Evolutionary conservation across 2,797 vertebrate genomes (phyloP).

Genomic region (Agapornis canus): DNA sequence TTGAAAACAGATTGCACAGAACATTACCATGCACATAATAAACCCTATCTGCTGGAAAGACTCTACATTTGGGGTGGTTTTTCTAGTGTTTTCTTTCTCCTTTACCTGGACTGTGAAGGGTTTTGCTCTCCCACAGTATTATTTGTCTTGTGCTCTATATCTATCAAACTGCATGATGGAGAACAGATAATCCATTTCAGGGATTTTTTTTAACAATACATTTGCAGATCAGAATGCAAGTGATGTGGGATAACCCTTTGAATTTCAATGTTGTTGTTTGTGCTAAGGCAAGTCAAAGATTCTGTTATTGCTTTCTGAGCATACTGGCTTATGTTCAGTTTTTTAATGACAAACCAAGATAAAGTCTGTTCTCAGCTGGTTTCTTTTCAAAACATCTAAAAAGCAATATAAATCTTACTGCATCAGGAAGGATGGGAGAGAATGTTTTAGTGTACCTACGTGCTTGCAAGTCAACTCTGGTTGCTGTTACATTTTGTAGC

Average conservation of each 20-base stretch:
- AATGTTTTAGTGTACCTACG: not conserved
- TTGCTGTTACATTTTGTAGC: not conserved
- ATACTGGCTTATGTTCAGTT: not conserved
- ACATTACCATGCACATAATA: conserved; percentile 45
- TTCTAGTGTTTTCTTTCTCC: conserved; percentile 27
- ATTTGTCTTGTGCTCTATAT: conserved; percentile 29
- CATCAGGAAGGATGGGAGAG: not conserved
- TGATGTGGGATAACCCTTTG: not conserved
- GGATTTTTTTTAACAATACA: not conserved
- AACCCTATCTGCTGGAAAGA: conserved; percentile 14
- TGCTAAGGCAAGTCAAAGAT: conserved; percentile 22
- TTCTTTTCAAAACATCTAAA: not conserved
- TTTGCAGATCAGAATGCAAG: conserved; percentile 11
- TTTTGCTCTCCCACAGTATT: conserved; percentile 29
- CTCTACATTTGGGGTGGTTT: conserved; percentile 13
- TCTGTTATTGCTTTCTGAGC: not conserved
- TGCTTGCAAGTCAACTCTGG: not conserved
- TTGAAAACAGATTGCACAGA: conserved; percentile 48
- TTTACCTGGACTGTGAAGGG: conserved; percentile 6
- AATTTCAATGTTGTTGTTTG: conserved; percentile 38
- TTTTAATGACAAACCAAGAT: conserved; percentile 15
- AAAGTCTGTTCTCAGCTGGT: not conserved
- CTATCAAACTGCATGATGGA: conserved; percentile 26
- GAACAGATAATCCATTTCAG: conserved; percentile 29
- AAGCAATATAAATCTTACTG: not conserved